Conservation (phyloP, 2,113 vertebrate species). For the Apteryx mantelli region DNA sequence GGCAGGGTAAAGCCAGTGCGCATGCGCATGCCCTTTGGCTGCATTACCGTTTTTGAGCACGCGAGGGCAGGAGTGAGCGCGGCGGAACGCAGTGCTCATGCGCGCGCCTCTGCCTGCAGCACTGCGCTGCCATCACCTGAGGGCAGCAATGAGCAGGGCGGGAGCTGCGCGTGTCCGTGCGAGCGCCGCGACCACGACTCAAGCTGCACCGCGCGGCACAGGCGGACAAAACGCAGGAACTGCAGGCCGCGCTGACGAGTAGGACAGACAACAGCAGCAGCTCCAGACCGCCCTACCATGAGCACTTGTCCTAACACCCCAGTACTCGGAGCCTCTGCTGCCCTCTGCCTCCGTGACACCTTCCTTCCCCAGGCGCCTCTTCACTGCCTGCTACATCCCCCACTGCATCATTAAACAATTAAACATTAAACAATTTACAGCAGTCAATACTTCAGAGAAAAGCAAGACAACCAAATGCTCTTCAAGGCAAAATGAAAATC, state of each 20-base stretch:
- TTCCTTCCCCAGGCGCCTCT: too few species aligned
- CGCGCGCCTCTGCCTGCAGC: too few species aligned
- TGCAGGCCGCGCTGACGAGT: too few species aligned
- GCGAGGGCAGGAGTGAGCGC: too few species aligned
- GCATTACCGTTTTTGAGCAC: too few species aligned
- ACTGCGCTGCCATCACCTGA: too few species aligned
- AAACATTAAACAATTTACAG: neutral
- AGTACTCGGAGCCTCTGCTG: neutral
- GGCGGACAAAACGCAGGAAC: neutral
- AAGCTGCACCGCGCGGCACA: too few species aligned
- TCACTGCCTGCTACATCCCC: neutral
- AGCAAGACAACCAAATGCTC: neutral
- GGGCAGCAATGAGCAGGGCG: neutral
- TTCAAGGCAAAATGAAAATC: neutral
- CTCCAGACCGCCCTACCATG: neutral
- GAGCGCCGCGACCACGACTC: neutral
- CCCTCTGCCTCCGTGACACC: too few species aligned
- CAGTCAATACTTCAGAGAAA: neutral
- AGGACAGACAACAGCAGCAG: neutral
- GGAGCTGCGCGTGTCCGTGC: neutral
- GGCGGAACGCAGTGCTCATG: too few species aligned
- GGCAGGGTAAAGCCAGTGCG: too few species aligned
- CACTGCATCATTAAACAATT: neutral
- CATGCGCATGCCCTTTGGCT: too few species aligned
- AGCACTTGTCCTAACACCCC: neutral